phyloP scores from a whole-genome alignment of 2,113 vertebrate genomes.

The Sander vitreus region DNA sequence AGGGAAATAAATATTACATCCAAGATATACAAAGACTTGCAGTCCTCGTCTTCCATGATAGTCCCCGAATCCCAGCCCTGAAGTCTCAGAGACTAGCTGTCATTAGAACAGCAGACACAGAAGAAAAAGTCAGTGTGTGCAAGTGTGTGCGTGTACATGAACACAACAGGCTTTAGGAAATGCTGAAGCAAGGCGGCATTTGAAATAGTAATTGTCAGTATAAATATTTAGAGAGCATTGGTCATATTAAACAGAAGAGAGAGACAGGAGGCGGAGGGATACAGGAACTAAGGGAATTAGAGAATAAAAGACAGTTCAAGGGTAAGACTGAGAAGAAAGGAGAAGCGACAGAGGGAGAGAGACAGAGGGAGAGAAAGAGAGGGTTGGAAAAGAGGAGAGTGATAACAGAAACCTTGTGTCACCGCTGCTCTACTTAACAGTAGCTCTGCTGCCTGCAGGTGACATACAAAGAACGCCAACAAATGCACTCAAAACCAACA shows the following conservation, averaged over 20 bases:
- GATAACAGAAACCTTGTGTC: slow-evolving; percentile 69
- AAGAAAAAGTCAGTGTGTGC: slow-evolving; percentile 16
- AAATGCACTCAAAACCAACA: slow-evolving; percentile 41
- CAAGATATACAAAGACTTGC: slow-evolving; percentile 49
- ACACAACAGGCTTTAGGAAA: slow-evolving; percentile 15
- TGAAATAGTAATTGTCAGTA: slow-evolving; percentile 59
- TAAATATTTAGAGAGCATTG: slow-evolving; percentile 69
- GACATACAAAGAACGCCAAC: slow-evolving; percentile 52
- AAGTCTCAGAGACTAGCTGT: slow-evolving; percentile 39
- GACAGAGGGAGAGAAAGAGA: slow-evolving; percentile 7
- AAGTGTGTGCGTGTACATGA: neutral
- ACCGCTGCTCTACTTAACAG: slow-evolving; percentile 73
- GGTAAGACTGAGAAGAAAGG: slow-evolving; percentile 59
- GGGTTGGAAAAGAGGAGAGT: slow-evolving; percentile 46
- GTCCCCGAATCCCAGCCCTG: slow-evolving; percentile 40
- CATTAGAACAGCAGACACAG: slow-evolving; percentile 46
- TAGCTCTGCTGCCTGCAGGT: slow-evolving; percentile 63
- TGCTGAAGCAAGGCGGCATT: slow-evolving; percentile 32
- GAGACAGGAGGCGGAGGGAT: slow-evolving; percentile 25
- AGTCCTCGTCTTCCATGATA: slow-evolving; percentile 27
- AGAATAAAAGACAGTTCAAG: slow-evolving; percentile 72
- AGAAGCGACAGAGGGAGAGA: slow-evolving; percentile 14
- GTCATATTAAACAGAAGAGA: slow-evolving; percentile 55
- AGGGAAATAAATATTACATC: slow-evolving; percentile 74
- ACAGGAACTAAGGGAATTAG: slow-evolving; percentile 56